Conservation (phyloP, 2,888 invertebrate genomes). For the Watsonalla binaria region DNA sequence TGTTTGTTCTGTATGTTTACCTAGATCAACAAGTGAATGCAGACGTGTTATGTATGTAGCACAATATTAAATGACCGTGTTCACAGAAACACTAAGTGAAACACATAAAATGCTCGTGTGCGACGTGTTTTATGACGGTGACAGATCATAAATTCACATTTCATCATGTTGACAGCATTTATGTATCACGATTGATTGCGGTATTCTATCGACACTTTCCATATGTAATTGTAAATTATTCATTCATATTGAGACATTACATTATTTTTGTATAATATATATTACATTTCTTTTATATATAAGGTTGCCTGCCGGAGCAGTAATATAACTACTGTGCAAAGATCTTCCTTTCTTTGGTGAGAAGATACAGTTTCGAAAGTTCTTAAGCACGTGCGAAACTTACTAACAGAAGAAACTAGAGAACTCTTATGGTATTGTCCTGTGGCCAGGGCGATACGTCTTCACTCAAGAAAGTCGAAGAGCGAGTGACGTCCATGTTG, state of each 20-base stretch:
- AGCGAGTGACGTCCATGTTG: no score
- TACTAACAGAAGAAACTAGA: no score
- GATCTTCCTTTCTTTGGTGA: no score
- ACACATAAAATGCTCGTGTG: conserved; percentile 30
- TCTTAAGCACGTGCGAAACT: no score
- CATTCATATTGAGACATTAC: neutral
- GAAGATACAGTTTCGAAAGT: no score
- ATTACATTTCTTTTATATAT: no score
- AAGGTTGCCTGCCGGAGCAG: no score
- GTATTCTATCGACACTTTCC: neutral
- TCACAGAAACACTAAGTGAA: conserved; percentile 25
- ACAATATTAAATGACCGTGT: conserved; percentile 24
- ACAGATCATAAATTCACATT: conserved; percentile 28
- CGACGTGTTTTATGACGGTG: conserved; percentile 31
- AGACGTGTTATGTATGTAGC: neutral
- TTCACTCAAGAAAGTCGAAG: no score
- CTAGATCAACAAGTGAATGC: neutral
- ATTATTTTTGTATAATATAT: no score
- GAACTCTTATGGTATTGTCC: no score
- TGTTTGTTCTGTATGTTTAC: neutral
- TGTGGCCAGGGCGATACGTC: no score
- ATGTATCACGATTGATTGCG: neutral
- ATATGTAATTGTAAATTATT: neutral
- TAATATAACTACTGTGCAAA: no score
- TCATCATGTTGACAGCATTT: conserved; percentile 16